phyloP scores from a whole-genome alignment of 2,797 vertebrate genomes.

The Vireo griseus region DNA sequence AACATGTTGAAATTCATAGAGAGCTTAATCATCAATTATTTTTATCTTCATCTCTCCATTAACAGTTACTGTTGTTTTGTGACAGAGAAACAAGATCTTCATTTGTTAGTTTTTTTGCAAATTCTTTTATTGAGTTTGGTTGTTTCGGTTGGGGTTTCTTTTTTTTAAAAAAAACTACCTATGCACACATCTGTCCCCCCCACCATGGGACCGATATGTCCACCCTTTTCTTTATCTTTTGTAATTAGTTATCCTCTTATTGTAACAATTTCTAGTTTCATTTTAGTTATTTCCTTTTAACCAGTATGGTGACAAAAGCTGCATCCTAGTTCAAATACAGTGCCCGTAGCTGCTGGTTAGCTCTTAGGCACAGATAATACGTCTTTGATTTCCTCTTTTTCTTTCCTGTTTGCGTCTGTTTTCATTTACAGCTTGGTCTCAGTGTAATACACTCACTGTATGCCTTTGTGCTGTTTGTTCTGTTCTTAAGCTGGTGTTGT shows the following conservation, averaged over 20 bases:
- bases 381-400: background rate
- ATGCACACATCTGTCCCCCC: accelerated
- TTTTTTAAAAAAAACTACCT: background rate
- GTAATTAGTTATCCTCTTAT: background rate
- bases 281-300: background rate
- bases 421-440: background rate
- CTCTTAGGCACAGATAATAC: background rate
- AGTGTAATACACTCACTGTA: background rate
- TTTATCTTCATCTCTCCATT: background rate
- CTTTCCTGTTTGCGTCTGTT: background rate
- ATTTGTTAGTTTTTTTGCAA: background rate
- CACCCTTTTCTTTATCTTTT: background rate
- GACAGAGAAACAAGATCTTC: background rate
- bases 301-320: background rate
- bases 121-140: background rate
- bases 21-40: background rate
- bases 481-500: background rate
- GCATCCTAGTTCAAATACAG: background rate
- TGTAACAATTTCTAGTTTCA: background rate
- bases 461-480: background rate
- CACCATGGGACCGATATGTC: background rate
- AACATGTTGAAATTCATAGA: accelerated
- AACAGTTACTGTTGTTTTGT: background rate
- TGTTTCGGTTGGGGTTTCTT: background rate
- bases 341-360: background rate